Conservation (phyloP, 2,888 invertebrate genomes). For the Notodonta dromedarius region DNA sequence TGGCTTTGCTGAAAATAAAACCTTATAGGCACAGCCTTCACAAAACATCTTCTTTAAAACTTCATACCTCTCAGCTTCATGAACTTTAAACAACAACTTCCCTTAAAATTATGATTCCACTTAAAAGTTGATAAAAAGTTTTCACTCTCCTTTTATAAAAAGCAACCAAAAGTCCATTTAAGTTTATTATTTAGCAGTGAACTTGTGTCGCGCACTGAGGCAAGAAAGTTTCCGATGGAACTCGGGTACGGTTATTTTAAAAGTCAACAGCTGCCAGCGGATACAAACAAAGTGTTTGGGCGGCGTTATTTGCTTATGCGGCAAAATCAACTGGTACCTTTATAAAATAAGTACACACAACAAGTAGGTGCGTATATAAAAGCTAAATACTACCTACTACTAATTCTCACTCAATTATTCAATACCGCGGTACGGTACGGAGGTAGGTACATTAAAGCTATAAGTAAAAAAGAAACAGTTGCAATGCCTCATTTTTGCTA, state of each 20-base stretch:
- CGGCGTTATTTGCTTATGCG: no score
- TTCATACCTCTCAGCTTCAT: not conserved
- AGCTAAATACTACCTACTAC: no score
- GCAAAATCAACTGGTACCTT: no score
- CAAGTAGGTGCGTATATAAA: no score
- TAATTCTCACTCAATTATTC: no score
- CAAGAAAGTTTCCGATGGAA: slow-evolving; percentile 48
- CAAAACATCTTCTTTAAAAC: not conserved
- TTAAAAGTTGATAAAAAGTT: slow-evolving; percentile 6
- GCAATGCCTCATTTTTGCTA: no score
- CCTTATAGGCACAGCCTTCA: not conserved
- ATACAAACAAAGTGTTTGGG: slow-evolving; percentile 8
- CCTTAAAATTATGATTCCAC: slow-evolving; percentile 2
- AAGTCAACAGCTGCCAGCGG: slow-evolving; percentile 50
- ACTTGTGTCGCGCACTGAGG: slow-evolving; percentile 43
- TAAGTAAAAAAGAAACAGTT: no score
- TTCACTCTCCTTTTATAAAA: slow-evolving; percentile 1
- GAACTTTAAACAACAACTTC: not conserved
- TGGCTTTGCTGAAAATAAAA: not conserved
- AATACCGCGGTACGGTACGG: no score
- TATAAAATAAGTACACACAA: no score
- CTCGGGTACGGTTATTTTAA: slow-evolving; percentile 53
- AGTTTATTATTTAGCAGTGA: slow-evolving; percentile 52
- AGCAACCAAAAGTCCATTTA: slow-evolving; percentile 40
- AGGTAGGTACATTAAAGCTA: no score